A percentile compares a stretch with the other conserved stretches of the same genome.
Conservation (phyloP, 2,888 invertebrate genomes). For the Pammene aurita region DNA sequence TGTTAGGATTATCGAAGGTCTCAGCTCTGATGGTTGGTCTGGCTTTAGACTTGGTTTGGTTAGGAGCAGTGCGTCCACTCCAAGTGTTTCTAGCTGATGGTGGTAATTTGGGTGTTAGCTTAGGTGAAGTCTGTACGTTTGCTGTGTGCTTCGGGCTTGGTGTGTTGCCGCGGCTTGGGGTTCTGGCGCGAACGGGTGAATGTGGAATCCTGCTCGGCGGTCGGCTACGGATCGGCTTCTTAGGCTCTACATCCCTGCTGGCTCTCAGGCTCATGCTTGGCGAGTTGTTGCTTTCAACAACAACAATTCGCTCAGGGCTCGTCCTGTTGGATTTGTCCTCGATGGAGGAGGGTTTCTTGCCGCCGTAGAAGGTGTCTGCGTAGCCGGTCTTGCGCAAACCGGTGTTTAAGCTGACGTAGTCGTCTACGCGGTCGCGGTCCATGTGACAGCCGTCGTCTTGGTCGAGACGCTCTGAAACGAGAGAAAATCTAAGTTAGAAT, state of each 20-base stretch:
- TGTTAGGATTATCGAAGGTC: constrained; percentile 81
- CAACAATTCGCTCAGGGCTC: constrained; percentile 74
- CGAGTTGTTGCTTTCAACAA: constrained; percentile 70
- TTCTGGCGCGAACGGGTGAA: constrained; percentile 70
- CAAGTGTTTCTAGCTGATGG: constrained; percentile 86
- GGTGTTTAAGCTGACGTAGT: constrained; percentile 86
- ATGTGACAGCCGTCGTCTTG: constrained; percentile 74
- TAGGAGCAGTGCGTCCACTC: constrained; percentile 85
- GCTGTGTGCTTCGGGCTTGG: constrained; percentile 75
- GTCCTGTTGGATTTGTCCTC: constrained; percentile 72
- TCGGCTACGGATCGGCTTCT: constrained; percentile 69
- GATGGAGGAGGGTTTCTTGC: constrained; percentile 73
- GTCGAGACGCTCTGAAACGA: constrained; percentile 86
- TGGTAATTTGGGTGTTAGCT: constrained; percentile 70
- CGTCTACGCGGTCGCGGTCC: constrained; percentile 74
- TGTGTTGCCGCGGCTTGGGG: constrained; percentile 69
- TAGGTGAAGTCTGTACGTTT: constrained; percentile 71
- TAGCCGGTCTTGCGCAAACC: constrained; percentile 88
- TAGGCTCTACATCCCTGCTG: constrained; percentile 70
- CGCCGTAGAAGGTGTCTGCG: constrained; percentile 84
- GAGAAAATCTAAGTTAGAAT: constrained; percentile 27
- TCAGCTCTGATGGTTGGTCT: constrained; percentile 72
- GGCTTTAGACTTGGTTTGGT: constrained; percentile 67
- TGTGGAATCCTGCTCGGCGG: constrained; percentile 78
- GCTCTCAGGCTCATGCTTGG: constrained; percentile 74